These are phyloP conservation scores for Lymantria dispar DNA, from an alignment of 2,888 invertebrate genomes.

Conservation along the genomic window DNA sequence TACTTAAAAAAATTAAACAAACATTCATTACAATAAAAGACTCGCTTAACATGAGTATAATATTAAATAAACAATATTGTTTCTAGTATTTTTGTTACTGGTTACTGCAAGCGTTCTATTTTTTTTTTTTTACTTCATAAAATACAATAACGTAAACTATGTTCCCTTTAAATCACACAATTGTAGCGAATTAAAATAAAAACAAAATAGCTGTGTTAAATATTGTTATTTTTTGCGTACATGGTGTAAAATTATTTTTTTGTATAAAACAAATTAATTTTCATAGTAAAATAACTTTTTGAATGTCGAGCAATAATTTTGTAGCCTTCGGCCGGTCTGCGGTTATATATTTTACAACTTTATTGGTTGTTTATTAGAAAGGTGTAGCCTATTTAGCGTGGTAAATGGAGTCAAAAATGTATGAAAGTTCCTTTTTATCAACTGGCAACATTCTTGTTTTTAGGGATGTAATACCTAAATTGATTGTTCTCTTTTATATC, in stretches of 20 bases:
- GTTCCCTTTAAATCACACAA: neutral
- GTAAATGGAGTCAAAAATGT: conserved; percentile 6
- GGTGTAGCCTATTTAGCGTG: conserved; percentile 11
- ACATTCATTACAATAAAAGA: no score
- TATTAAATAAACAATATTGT: no score
- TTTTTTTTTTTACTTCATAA: no score
- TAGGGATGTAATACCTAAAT: neutral
- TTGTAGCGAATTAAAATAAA: neutral
- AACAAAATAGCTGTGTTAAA: neutral
- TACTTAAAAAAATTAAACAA: neutral
- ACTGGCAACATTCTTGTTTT: neutral
- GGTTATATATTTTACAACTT: conserved; percentile 31
- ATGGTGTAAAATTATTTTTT: conserved; percentile 32
- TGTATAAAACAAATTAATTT: conserved; percentile 34
- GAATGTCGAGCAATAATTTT: conserved; percentile 67
- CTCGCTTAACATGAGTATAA: no score
- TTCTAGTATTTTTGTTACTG: no score
- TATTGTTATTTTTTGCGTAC: conserved; percentile 12
- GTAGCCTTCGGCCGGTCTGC: conserved; percentile 67
- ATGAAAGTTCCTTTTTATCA: neutral
- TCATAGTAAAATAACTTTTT: conserved; percentile 40
- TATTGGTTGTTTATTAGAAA: conserved; percentile 32
- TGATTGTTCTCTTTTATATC: neutral
- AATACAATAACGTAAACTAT: neutral
- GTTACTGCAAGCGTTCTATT: no score